These are phyloP conservation scores for Phortica magna DNA, from an alignment of 2,888 invertebrate genomes.

Conservation along the genomic window DNA sequence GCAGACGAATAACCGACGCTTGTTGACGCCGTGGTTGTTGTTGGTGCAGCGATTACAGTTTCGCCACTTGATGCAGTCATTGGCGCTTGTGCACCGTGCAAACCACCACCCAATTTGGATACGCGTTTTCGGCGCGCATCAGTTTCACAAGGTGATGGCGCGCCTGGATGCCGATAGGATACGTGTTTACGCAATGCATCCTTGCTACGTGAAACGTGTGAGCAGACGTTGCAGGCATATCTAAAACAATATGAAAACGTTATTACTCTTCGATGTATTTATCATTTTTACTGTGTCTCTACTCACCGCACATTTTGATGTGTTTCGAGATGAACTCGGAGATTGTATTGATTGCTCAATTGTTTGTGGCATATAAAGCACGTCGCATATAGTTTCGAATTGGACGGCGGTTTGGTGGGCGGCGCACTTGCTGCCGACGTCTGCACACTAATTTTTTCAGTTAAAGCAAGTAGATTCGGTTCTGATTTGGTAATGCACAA, in stretches of 20 bases:
- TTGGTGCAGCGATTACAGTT: conserved; percentile 38
- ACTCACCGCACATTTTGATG: conserved; percentile 87
- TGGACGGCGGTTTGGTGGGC: conserved; percentile 72
- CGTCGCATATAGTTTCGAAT: conserved; percentile 82
- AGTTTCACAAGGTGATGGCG: conserved; percentile 78
- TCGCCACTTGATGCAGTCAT: conserved; percentile 53
- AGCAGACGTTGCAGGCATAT: conserved; percentile 91
- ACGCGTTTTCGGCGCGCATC: conserved; percentile 77
- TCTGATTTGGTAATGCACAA: conserved; percentile 61
- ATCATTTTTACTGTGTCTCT: not conserved
- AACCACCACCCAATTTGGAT: conserved; percentile 64
- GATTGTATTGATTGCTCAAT: conserved; percentile 92
- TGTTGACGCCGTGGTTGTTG: conserved; percentile 8
- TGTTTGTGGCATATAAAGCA: conserved; percentile 93
- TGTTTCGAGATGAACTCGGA: conserved; percentile 93
- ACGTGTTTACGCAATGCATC: conserved; percentile 93
- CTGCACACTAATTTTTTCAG: conserved; percentile 46
- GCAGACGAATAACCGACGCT: conserved; percentile 26
- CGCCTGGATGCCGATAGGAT: conserved; percentile 88
- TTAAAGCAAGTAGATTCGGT: conserved; percentile 58
- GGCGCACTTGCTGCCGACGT: conserved; percentile 49
- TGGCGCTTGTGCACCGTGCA: conserved; percentile 51
- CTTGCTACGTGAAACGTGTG: conserved; percentile 91
- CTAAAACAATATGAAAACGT: conserved; percentile 71
- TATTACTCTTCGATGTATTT: not conserved